Evolutionary conservation across 2,888 invertebrate species (phyloP).

Genomic region (Caenorhabditis sp.): DNA sequence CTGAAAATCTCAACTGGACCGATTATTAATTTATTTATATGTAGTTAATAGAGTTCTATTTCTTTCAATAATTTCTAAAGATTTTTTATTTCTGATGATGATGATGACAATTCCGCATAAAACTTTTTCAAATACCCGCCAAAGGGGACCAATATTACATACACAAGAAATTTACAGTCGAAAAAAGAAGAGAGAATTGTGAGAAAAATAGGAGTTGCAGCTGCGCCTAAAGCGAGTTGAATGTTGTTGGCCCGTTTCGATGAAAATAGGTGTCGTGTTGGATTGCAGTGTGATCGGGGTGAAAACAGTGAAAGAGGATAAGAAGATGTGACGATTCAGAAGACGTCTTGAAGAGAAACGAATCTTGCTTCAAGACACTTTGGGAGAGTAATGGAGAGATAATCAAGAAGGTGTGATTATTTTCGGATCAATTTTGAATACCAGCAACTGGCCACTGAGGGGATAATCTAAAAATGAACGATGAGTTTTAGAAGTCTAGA

Average conservation of each 20-base stretch:
- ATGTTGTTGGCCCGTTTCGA: slow-evolving; percentile 39
- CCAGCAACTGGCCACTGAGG: slow-evolving; percentile 78
- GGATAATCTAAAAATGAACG: slow-evolving; percentile 79
- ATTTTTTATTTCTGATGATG: not conserved
- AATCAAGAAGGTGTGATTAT: slow-evolving; percentile 59
- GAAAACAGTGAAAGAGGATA: slow-evolving; percentile 44
- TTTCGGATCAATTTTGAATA: slow-evolving; percentile 81
- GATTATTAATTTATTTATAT: slow-evolving; percentile 16
- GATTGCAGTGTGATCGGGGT: slow-evolving; percentile 50
- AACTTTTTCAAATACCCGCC: slow-evolving; percentile 46
- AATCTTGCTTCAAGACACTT: slow-evolving; percentile 12
- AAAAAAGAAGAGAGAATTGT: not conserved
- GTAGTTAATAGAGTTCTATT: slow-evolving; percentile 36
- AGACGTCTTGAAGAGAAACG: slow-evolving; percentile 1
- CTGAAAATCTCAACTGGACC: not conserved
- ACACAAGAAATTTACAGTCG: slow-evolving; percentile 24
- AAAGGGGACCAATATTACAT: slow-evolving; percentile 44
- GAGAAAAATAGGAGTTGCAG: slow-evolving; percentile 31
- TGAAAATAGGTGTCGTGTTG: slow-evolving; percentile 33
- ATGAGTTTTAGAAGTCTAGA: not conserved
- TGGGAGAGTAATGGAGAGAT: slow-evolving; percentile 1
- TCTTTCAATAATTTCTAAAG: slow-evolving; percentile 4
- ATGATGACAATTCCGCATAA: slow-evolving; percentile 11
- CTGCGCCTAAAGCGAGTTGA: slow-evolving; percentile 49
- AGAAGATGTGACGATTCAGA: slow-evolving; percentile 9